These are phyloP conservation scores for Anomalospiza imberbis DNA, from an alignment of 2,797 vertebrate species.

Conservation along the genomic window DNA sequence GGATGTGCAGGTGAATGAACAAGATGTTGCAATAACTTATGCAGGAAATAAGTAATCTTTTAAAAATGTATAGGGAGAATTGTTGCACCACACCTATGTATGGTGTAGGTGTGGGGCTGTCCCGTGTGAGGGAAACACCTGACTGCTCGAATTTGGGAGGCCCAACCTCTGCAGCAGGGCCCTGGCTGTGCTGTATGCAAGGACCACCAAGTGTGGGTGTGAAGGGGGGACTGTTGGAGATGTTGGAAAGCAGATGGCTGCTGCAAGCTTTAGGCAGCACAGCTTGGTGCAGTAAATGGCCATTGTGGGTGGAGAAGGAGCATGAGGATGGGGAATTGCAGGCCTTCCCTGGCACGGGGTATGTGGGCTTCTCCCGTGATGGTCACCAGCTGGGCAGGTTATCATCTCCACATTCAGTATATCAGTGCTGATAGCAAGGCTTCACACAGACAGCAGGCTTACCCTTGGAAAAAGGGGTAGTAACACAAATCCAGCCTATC, in stretches of 20 bases:
- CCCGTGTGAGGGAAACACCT: neutral
- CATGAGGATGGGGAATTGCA: neutral
- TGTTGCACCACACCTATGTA: fast-evolving
- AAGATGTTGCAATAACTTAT: neutral
- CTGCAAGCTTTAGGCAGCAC: neutral
- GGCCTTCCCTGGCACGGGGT: neutral
- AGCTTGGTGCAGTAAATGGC: neutral
- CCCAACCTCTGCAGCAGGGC: neutral
- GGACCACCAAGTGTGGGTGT: neutral
- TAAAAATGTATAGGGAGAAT: neutral
- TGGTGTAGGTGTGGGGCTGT: neutral
- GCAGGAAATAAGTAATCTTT: neutral
- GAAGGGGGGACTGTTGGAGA: neutral
- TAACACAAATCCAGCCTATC: neutral
- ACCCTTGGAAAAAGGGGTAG: neutral
- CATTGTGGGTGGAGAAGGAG: neutral
- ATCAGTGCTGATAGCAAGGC: neutral
- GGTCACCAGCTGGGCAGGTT: neutral
- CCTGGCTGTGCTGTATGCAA: fast-evolving
- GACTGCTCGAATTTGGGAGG: neutral
- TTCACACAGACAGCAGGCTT: neutral
- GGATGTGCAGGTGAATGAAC: neutral
- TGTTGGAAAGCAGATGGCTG: neutral
- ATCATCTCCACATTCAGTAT: neutral
- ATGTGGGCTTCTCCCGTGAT: neutral